A percentile compares a stretch with the other conserved stretches of the same genome.
These are phyloP conservation scores for Catagonus wagneri DNA, from an alignment of 2,113 vertebrate species.

Conservation along the genomic window DNA sequence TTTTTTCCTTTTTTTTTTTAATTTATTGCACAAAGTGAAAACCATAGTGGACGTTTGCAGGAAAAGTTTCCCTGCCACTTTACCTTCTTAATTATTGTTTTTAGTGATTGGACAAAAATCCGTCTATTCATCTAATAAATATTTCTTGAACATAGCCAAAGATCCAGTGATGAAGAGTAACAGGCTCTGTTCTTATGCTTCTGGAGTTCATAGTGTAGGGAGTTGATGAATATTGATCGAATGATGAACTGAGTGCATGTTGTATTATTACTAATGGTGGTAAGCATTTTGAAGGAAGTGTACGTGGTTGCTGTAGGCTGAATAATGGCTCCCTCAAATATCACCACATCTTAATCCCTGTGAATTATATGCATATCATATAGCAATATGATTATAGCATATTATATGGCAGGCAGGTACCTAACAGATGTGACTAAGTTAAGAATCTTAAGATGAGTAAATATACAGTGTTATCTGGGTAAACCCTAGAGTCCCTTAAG, in stretches of 20 bases:
- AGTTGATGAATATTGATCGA: not conserved
- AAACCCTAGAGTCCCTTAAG: not conserved
- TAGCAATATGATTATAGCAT: not conserved
- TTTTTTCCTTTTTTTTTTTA: not conserved
- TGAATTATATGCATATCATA: too few species aligned
- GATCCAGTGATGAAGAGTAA: not conserved
- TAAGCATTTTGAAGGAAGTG: not conserved
- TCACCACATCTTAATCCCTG: not conserved
- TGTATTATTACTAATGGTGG: not conserved
- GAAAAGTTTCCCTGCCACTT: not conserved
- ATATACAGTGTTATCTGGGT: not conserved
- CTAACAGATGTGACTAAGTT: not conserved
- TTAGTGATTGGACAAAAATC: not conserved
- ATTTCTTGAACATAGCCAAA: not conserved
- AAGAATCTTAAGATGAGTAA: not conserved
- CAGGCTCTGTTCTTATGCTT: not conserved
- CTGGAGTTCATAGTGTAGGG: not conserved
- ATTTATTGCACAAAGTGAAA: constrained; percentile 1
- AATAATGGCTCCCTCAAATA: not conserved
- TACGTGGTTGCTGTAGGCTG: not conserved
- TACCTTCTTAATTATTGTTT: not conserved
- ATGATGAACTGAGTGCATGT: not conserved
- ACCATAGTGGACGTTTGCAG: not conserved
- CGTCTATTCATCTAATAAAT: not conserved
- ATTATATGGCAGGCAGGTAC: not conserved